Conservation (phyloP, 2,113 vertebrate species). For the Tragelaphus scriptus region DNA sequence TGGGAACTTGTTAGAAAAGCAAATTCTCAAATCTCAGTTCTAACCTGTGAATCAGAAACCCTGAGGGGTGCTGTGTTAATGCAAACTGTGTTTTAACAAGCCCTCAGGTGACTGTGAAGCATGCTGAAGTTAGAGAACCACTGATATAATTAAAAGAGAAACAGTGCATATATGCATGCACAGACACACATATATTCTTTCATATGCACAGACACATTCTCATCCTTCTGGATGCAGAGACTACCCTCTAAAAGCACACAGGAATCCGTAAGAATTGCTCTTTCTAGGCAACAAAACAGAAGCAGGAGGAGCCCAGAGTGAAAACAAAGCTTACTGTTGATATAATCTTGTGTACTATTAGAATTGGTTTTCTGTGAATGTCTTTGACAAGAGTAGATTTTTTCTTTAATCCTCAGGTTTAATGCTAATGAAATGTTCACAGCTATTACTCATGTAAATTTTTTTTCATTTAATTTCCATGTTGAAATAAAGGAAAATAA, state of each 20-base stretch:
- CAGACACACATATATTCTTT: not conserved
- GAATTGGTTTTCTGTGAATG: not conserved
- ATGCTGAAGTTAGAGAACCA: not conserved
- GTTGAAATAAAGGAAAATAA: conserved; percentile 1
- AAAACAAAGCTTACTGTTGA: not conserved
- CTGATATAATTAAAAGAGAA: not conserved
- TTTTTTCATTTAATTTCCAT: not conserved
- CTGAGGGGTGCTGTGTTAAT: not conserved
- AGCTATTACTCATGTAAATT: not conserved
- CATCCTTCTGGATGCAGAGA: not conserved
- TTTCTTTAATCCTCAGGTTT: not conserved
- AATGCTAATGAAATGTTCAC: not conserved
- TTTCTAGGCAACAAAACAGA: not conserved
- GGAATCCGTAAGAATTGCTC: not conserved
- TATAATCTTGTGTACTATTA: not conserved
- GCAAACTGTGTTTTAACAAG: not conserved
- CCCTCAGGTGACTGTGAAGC: not conserved
- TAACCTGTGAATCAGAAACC: not conserved
- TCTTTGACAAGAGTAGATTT: not conserved
- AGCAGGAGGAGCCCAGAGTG: not conserved
- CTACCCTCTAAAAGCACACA: not conserved
- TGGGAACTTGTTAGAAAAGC: not conserved
- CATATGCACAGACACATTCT: not conserved
- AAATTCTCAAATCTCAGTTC: not conserved
- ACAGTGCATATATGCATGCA: not conserved